Conservation (phyloP, 2,113 vertebrate species). For the Heteronetta atricapilla region DNA sequence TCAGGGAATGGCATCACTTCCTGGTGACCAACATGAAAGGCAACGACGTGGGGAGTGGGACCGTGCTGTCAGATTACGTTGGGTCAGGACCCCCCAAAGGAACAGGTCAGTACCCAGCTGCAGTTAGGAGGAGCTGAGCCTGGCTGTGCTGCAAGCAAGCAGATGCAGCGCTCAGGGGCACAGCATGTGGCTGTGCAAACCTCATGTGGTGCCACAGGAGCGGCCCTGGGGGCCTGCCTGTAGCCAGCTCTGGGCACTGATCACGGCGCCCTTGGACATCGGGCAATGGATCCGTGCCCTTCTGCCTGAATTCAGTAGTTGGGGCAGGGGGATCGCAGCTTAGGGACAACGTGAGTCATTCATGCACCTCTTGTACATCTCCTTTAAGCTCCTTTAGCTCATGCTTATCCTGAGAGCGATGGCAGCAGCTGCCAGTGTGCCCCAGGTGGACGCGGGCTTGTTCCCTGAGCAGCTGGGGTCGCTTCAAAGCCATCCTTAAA, state of each 20-base stretch:
- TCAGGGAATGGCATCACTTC: constrained; percentile 96
- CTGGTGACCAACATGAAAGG: constrained; percentile 95
- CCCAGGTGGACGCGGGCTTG: accelerated
- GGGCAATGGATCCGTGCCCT: not conserved
- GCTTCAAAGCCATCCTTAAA: accelerated
- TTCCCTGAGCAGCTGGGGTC: accelerated
- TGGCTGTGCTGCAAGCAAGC: accelerated
- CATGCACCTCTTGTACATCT: accelerated
- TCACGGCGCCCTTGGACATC: accelerated
- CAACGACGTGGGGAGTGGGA: constrained; percentile 85
- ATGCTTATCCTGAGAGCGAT: not conserved
- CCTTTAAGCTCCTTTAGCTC: not conserved
- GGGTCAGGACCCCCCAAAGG: constrained; percentile 92
- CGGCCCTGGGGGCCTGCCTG: accelerated
- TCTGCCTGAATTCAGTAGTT: no score
- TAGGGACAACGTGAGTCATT: accelerated
- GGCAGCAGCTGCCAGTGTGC: not conserved
- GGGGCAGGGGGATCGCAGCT: not conserved
- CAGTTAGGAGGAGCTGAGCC: not conserved
- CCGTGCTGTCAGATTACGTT: constrained; percentile 89
- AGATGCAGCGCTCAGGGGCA: accelerated
- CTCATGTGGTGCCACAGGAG: accelerated
- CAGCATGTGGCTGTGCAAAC: not conserved
- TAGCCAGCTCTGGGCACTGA: accelerated
- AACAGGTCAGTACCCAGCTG: constrained; percentile 80